phyloP scores from a whole-genome alignment of 2,113 vertebrate genomes.

The Sphaerodactylus townsendi region DNA sequence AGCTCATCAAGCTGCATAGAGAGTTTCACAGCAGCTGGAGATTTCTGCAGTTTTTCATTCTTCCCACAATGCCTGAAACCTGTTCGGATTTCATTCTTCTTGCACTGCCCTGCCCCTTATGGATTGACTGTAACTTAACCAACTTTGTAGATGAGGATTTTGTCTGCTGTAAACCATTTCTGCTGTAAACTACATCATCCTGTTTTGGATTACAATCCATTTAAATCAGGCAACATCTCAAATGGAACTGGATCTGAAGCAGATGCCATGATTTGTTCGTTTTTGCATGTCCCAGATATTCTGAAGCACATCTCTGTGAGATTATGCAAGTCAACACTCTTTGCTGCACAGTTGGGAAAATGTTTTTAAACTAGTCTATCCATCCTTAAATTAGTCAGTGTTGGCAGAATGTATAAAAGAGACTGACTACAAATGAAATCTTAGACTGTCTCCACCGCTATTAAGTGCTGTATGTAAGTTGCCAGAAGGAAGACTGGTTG shows the following conservation, averaged over 20 bases:
- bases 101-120: too few relatives aligned
- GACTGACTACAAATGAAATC: not conserved
- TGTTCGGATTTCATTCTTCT: too few relatives aligned
- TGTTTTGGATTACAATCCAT: not conserved
- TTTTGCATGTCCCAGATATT: not conserved
- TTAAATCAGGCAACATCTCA: not conserved
- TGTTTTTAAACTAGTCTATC: not conserved
- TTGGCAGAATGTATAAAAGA: not conserved
- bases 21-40: too few relatives aligned
- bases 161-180: not conserved
- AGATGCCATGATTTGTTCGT: not conserved
- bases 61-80: too few relatives aligned
- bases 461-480: not conserved
- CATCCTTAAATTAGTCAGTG: not conserved
- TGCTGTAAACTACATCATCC: too few relatives aligned
- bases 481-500: too few relatives aligned
- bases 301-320: not conserved
- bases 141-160: not conserved
- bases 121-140: not conserved
- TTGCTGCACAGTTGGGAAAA: not conserved
- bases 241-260: too few relatives aligned
- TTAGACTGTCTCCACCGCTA: not conserved
- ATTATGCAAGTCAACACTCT: not conserved
- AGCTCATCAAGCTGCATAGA: too few relatives aligned
- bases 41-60: too few relatives aligned